Evolutionary conservation across 2,888 invertebrate genomes (phyloP).

Genomic region (Zootermopsis nevadensis): DNA sequence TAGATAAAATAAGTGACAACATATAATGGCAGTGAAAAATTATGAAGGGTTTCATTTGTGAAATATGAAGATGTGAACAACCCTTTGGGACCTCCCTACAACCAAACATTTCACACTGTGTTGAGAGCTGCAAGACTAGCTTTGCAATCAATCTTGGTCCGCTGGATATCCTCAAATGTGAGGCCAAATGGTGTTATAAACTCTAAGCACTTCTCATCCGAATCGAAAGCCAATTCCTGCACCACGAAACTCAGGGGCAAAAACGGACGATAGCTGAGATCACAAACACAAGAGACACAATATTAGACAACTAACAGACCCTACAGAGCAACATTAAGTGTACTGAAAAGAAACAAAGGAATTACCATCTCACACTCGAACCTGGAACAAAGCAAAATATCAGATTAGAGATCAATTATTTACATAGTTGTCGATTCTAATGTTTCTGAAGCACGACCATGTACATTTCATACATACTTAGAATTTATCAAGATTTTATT

Average conservation of each 20-base stretch:
- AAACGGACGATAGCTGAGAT: constrained; percentile 89
- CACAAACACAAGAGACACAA: constrained; percentile 62
- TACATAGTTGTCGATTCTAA: too few relatives aligned
- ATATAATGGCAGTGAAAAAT: neutral
- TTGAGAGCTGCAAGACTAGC: constrained; percentile 67
- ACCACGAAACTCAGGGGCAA: constrained; percentile 88
- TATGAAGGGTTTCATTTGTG: neutral
- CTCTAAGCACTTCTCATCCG: constrained; percentile 84
- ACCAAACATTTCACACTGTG: constrained; percentile 40
- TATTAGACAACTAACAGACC: constrained; percentile 64
- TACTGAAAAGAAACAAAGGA: neutral
- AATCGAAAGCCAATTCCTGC: constrained; percentile 89
- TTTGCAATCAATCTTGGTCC: constrained; percentile 91
- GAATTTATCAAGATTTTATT: too few relatives aligned
- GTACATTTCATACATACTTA: too few relatives aligned
- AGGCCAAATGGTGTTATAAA: constrained; percentile 88
- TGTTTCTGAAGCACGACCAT: too few relatives aligned
- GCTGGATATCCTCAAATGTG: constrained; percentile 75
- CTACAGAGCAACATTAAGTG: neutral
- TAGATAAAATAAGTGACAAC: neutral
- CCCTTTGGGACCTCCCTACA: constrained; percentile 24
- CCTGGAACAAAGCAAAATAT: neutral
- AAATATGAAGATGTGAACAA: constrained; percentile 6
- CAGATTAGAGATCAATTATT: neutral
- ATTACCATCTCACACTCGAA: neutral